These are phyloP conservation scores for Drosophila anceps DNA, from an alignment of 2,888 invertebrate species.

Conservation along the genomic window DNA sequence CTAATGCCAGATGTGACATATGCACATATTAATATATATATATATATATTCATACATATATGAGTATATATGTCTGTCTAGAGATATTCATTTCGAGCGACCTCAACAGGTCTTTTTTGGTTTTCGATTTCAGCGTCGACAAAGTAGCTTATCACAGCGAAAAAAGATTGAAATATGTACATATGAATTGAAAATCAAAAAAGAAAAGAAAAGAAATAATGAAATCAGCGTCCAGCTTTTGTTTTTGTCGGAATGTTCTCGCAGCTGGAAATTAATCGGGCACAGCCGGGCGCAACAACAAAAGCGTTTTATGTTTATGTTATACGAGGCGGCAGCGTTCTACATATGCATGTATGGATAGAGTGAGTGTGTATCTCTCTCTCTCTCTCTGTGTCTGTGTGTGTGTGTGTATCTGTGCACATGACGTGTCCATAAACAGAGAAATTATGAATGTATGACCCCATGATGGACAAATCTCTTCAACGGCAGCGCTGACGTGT, in stretches of 20 bases:
- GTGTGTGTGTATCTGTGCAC: conserved; percentile 27
- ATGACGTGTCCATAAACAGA: conserved; percentile 65
- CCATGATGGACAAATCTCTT: conserved; percentile 51
- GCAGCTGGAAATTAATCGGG: conserved; percentile 75
- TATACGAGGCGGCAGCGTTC: conserved; percentile 49
- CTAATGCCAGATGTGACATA: conserved; percentile 9
- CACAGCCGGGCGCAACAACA: conserved; percentile 63
- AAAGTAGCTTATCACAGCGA: conserved; percentile 71
- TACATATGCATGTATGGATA: conserved; percentile 28
- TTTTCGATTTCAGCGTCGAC: conserved; percentile 45
- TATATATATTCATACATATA: background rate
- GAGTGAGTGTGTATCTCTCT: conserved; percentile 9
- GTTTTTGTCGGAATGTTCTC: conserved; percentile 70
- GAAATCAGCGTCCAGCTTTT: conserved; percentile 32
- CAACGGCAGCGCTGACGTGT: conserved; percentile 46
- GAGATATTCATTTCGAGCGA: conserved; percentile 22
- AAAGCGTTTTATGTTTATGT: conserved; percentile 78
- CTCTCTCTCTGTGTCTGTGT: conserved; percentile 1
- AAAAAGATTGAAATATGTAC: conserved; percentile 24
- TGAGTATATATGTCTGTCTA: background rate
- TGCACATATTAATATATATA: background rate
- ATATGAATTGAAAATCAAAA: conserved; percentile 35
- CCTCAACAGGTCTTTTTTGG: conserved; percentile 52
- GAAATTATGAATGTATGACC: conserved; percentile 29
- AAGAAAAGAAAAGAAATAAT: conserved; percentile 31